Conservation (phyloP, 2,797 vertebrate genomes). For the Melanotaenia maccullochi region DNA sequence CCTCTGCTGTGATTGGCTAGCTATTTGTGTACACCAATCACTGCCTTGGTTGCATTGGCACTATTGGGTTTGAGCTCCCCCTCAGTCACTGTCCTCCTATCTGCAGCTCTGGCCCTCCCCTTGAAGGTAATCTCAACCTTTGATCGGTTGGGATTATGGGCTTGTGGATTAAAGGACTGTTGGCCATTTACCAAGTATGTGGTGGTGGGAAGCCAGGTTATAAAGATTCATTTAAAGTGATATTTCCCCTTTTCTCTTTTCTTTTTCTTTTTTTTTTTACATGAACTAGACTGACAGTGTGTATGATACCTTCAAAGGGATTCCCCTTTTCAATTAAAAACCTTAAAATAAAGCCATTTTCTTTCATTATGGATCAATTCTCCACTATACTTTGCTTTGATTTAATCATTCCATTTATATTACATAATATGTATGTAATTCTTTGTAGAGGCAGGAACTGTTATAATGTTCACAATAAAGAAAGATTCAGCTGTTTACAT, state of each 20-base stretch:
- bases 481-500: background rate
- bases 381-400: background rate
- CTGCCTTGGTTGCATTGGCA: constrained; percentile 25
- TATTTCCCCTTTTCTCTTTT: constrained; percentile 1
- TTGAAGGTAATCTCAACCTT: constrained; percentile 75
- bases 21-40: constrained; percentile 85
- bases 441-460: too few species aligned
- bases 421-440: too few species aligned
- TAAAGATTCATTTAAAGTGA: constrained; percentile 34
- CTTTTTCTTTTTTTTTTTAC: background rate
- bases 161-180: constrained; percentile 72
- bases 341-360: background rate
- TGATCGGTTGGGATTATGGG: constrained; percentile 76
- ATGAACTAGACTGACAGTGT: constrained; percentile 9
- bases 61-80: constrained; percentile 59
- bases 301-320: background rate
- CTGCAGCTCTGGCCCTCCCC: constrained; percentile 63
- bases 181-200: constrained; percentile 57
- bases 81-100: constrained; percentile 57
- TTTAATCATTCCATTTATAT: background rate
- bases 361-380: background rate
- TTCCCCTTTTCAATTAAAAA: constrained; percentile 13
- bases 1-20: constrained; percentile 77
- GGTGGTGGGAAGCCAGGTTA: constrained; percentile 9
- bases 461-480: too few species aligned